phyloP scores from a whole-genome alignment of 2,797 vertebrate species.

The Gobionotothen gibberifrons region DNA sequence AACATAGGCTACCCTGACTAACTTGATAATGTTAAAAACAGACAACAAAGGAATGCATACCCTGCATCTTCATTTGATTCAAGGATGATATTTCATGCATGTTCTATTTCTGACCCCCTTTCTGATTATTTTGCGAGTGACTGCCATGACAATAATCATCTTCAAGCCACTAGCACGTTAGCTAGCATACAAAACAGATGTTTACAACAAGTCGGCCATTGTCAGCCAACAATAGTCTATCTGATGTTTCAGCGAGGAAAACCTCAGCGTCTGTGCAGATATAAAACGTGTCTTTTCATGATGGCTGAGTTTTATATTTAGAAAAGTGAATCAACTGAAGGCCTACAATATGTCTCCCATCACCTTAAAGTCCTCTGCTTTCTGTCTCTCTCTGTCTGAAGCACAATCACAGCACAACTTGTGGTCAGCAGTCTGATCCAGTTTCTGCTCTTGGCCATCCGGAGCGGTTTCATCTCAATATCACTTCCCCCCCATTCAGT shows the following conservation, averaged over 20 bases:
- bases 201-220: constrained; percentile 46
- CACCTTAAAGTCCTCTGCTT: constrained; percentile 14
- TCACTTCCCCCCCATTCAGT: constrained; percentile 41
- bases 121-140: constrained; percentile 3
- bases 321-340: constrained; percentile 7
- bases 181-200: constrained; percentile 53
- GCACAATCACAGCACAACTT: constrained; percentile 46
- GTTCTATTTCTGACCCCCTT: constrained; percentile 17
- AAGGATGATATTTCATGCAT: constrained; percentile 3
- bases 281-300: constrained; percentile 13
- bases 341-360: constrained; percentile 12
- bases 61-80: not conserved
- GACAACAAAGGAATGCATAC: not conserved
- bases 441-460: constrained; percentile 64
- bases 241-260: constrained; percentile 22
- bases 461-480: constrained; percentile 66
- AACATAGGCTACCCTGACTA: not conserved
- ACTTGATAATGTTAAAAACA: not conserved
- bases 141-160: constrained; percentile 21
- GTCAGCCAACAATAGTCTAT: constrained; percentile 41
- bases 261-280: constrained; percentile 28
- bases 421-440: constrained; percentile 59
- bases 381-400: constrained; percentile 29
- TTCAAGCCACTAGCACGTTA: constrained; percentile 36
- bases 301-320: constrained; percentile 30